Evolutionary conservation across 2,888 invertebrate genomes (phyloP), one percentile per base, ranked within the genome.

Genomic region (Campoletis raptor): DNA sequence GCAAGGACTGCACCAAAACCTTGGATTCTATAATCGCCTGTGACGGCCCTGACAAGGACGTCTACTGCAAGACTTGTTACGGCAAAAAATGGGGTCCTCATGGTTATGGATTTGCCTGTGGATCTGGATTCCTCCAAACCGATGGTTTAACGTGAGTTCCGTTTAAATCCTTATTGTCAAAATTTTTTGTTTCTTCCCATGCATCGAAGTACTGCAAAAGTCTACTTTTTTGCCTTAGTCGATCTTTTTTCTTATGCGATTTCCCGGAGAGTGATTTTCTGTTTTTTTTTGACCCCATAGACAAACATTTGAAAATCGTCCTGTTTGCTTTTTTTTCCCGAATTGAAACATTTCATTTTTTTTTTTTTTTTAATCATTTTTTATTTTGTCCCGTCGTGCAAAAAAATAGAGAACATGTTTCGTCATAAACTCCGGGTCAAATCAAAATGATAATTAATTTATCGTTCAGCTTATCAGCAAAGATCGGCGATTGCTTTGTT

Each of bases 11-110:
- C 95, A 97, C 97, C 91, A 98, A 98, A 95, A 97, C 98, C 87
- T 96, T 99, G 91, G 99, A 99, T 94, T 99, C 99, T 77, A 98
- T 98, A 94, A 98, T 98, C 92, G 98, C 98, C 90, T 98, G 98
- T 93, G 99, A 99, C 93, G 98, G 98, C 70, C 99, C 99, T 79
- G 98, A 99, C 92, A 96, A 96, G 88, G 98, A 98, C 91, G 97
- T 99, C 88, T 99, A 98, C 95, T 99, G 99, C 95, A 99, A 98
- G 95, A 98, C 98, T 92, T 99, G 99, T 95, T 99, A 99, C 94
- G 99, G 99, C 92, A 98, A 99, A 95, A 99, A 98, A 95, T 99
- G 98, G 97, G 99, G 99, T 92, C 99, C 99, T 79, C 99, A 99
- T 94, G 98, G 98, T 87, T 99, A 98, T 93, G 99, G 99, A 84